Percentiles rank a stretch among this genome's conserved stretches.
Evolutionary conservation across 1,140 invertebrate genomes (phyloP).

Genomic region (Macrostomum lignano): DNA sequence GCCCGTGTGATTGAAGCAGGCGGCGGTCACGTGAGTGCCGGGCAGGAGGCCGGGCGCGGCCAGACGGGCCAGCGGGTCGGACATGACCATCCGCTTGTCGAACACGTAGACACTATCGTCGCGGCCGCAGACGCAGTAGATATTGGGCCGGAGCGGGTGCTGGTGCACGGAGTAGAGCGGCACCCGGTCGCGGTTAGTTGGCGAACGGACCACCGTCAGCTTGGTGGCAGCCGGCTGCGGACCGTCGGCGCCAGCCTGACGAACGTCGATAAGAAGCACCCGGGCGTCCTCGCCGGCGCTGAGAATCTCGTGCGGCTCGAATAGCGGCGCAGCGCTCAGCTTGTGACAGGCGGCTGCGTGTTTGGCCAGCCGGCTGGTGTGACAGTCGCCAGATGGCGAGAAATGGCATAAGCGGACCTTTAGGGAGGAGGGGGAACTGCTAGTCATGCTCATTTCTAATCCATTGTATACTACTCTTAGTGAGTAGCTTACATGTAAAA

Average conservation of each 20-base stretch:
- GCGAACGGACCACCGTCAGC: too few species aligned
- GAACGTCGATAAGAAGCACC: background rate
- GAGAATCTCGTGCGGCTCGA: background rate
- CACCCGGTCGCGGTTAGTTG: background rate
- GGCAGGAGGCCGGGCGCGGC: background rate
- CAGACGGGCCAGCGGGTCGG: background rate
- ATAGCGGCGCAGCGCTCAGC: too few species aligned
- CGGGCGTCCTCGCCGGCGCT: conserved; percentile 3
- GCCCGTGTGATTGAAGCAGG: conserved; percentile 1
- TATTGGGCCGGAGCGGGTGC: background rate
- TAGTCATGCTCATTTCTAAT: too few species aligned
- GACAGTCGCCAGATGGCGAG: too few species aligned
- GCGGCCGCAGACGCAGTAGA: background rate
- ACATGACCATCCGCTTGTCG: background rate
- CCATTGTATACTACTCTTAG: too few species aligned
- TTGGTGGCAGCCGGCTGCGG: background rate
- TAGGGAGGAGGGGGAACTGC: too few species aligned
- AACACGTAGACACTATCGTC: background rate
- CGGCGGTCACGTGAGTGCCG: conserved; percentile 1
- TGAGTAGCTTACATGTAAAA: too few species aligned
- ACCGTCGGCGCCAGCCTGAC: background rate
- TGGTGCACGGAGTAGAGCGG: background rate
- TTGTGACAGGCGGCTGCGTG: too few species aligned
- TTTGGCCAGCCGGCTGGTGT: too few species aligned
- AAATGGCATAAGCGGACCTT: too few species aligned